Evolutionary conservation across 2,888 invertebrate genomes (phyloP).

Genomic region (Mamestra brassicae): DNA sequence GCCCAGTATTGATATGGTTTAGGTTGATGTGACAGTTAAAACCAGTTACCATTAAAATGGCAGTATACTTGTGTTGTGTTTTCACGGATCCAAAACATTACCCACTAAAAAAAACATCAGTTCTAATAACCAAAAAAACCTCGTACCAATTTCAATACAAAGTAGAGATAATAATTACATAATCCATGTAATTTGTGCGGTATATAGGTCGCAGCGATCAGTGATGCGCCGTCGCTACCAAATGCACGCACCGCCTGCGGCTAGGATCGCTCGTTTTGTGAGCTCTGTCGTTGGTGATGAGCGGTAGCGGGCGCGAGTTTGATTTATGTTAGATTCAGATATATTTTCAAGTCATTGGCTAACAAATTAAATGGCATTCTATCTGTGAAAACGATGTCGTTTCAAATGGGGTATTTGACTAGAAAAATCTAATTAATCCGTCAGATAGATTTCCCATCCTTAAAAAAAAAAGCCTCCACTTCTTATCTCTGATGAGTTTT

Average conservation of each 20-base stretch:
- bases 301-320: slow-evolving; percentile 38
- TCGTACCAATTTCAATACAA: slow-evolving; percentile 47
- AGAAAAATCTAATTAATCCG: too few relatives aligned
- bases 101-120: background rate
- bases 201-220: slow-evolving; percentile 72
- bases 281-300: slow-evolving; percentile 6
- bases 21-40: too few relatives aligned
- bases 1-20: too few relatives aligned
- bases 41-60: too few relatives aligned
- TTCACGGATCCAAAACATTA: background rate
- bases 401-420: too few relatives aligned
- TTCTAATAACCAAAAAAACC: slow-evolving; percentile 32
- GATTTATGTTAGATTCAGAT: too few relatives aligned
- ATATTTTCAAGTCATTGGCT: background rate
- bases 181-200: slow-evolving; percentile 62
- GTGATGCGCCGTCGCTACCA: slow-evolving; percentile 69
- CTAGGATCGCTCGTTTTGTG: slow-evolving; percentile 47
- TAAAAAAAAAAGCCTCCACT: too few relatives aligned
- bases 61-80: too few relatives aligned
- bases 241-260: slow-evolving; percentile 70
- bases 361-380: background rate
- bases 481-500: too few relatives aligned
- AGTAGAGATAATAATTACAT: slow-evolving; percentile 63
- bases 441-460: too few relatives aligned
- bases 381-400: too few relatives aligned